A percentile compares a stretch with the other conserved stretches of the same genome.
These are phyloP conservation scores for Acanthosepion lycidas DNA, from an alignment of 2,888 invertebrate species.

Conservation along the genomic window DNA sequence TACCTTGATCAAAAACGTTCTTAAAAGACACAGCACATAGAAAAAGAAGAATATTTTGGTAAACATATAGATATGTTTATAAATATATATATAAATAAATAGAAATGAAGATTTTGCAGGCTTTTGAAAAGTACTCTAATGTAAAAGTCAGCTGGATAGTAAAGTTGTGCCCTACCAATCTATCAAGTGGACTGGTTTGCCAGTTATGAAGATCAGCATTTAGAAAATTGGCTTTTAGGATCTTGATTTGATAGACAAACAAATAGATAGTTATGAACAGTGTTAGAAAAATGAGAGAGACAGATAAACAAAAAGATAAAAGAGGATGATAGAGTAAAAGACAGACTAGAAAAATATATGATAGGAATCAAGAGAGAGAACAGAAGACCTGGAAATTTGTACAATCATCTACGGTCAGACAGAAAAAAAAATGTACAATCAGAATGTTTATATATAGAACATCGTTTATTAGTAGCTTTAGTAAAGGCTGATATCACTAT, in stretches of 20 bases:
- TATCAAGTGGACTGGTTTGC: too few relatives aligned
- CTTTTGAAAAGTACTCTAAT: background rate
- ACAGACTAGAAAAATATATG: background rate
- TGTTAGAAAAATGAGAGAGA: background rate
- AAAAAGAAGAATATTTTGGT: too few relatives aligned
- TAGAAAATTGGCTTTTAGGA: background rate
- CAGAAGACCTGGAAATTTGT: background rate
- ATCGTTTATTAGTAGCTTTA: slow-evolving; percentile 23
- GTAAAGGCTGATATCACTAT: background rate
- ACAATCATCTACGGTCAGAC: slow-evolving; percentile 18
- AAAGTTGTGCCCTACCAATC: too few relatives aligned
- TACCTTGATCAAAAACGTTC: too few relatives aligned
- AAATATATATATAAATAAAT: background rate
- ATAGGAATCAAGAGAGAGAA: background rate
- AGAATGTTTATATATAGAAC: slow-evolving; percentile 33
- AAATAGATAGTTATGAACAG: background rate
- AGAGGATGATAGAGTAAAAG: background rate
- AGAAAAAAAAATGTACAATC: background rate
- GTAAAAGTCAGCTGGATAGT: background rate
- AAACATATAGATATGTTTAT: too few relatives aligned
- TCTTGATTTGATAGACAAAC: background rate
- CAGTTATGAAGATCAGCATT: background rate
- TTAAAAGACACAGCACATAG: too few relatives aligned
- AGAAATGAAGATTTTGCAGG: background rate
- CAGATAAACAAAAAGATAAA: too few relatives aligned